phyloP scores from a whole-genome alignment of 2,113 vertebrate genomes.

The Polyodon spathula region DNA sequence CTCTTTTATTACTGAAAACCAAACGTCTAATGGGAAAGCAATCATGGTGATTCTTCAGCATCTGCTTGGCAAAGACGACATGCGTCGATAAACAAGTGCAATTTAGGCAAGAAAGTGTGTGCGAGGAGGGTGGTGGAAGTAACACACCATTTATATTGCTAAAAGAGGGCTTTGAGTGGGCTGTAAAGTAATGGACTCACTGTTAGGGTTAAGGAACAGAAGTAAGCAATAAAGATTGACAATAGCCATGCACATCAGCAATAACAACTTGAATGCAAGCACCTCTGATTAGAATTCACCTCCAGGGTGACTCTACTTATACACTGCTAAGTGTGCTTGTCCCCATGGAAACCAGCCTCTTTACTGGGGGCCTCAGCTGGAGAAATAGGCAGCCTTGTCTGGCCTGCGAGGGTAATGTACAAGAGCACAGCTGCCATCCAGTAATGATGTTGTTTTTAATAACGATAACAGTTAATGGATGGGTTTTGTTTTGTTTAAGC shows the following conservation, averaged over 20 bases:
- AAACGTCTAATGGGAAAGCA: not conserved
- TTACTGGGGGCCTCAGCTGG: constrained; percentile 42
- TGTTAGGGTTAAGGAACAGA: too few relatives aligned
- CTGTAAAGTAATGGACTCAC: not conserved
- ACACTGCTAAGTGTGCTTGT: constrained; percentile 37
- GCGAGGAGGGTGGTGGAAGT: too few relatives aligned
- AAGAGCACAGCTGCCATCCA: constrained; percentile 43
- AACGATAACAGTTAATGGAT: constrained; percentile 4
- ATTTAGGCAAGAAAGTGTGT: not conserved
- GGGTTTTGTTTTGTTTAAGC: not conserved
- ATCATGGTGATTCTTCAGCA: not conserved
- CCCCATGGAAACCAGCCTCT: constrained; percentile 43
- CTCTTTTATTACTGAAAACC: not conserved
- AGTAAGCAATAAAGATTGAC: not conserved
- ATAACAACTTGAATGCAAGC: not conserved
- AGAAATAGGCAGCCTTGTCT: constrained; percentile 21
- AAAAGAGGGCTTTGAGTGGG: too few relatives aligned
- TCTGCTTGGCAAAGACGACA: not conserved
- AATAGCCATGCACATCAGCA: not conserved
- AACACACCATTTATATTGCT: too few relatives aligned
- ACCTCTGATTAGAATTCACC: constrained; percentile 16
- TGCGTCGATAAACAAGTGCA: not conserved
- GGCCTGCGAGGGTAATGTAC: constrained; percentile 35
- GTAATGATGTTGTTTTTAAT: constrained; percentile 28
- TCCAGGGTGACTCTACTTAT: constrained; percentile 32